Evolutionary conservation across 2,113 vertebrate genomes (phyloP), one percentile per base, ranked within the genome.

Genomic region (Harpagus bidentatus): DNA sequence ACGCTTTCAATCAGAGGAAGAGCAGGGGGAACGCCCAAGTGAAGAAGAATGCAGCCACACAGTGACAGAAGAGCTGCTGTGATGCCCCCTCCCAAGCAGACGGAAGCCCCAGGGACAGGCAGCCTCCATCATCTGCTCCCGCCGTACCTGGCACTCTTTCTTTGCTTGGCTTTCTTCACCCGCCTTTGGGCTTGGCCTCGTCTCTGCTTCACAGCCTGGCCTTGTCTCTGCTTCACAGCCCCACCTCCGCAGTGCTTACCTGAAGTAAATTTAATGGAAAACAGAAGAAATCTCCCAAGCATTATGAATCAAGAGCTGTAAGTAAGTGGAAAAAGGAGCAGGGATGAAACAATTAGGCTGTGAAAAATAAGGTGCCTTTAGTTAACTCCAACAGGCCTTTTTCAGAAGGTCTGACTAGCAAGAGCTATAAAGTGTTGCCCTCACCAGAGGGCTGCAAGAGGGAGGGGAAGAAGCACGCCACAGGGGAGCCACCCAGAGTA

Each of bases 1-100:
- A 9, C 0, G 0, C 22, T 59, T 59, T 90, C 40, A 25, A 1
- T 14, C 20, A 31, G 32, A 76, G 5, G 13, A 77, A 25, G 15
- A 47, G 34, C 11, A 11, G 6, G 26, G 16, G 19, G 9, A 65
- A 19, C 9, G 29, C 5, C 5, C 3, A 73, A 47, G 31, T 17
- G 7, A 16, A 42, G 19, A 43, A 47, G 34, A 6, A 14, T 7
- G 15, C 14, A 34, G 42, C 40, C n/a, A 8, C 3, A 4, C 10
- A 13, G 22, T 14, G 42, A 42, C 56, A 45, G 19, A 40, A 6
- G 10, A 71, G 56, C 45, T 38, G 31, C 67, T 48, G 42, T 2
- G 5, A 9, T 4, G 25, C 8, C n/a, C 43, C 7, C 8, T 50
- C 31, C 40, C 40, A 10, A 4, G 1, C 11, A 16, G 17, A 36